These are phyloP conservation scores for Caenorhabditis becei DNA, from an alignment of 2,888 invertebrate species.

Conservation along the genomic window DNA sequence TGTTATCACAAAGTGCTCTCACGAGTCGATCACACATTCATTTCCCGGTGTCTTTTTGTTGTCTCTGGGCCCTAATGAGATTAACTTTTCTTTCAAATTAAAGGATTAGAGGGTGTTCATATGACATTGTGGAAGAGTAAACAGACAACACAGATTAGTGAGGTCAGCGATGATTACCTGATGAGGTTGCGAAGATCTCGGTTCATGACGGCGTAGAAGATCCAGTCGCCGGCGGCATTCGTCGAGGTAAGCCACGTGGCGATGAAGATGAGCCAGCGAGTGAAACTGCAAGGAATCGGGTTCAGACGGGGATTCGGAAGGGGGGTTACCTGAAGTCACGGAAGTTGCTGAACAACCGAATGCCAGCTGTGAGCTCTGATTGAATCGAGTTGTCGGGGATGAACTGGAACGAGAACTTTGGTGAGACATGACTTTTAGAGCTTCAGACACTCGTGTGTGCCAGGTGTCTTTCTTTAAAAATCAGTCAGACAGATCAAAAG, in stretches of 20 bases:
- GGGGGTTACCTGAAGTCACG: constrained; percentile 65
- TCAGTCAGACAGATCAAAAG: constrained; percentile 32
- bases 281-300: constrained; percentile 48
- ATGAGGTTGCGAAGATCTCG: constrained; percentile 79
- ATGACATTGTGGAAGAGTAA: constrained; percentile 32
- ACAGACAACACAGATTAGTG: constrained; percentile 41
- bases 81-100: constrained; percentile 41
- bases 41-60: constrained; percentile 39
- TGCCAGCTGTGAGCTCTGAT: constrained; percentile 66
- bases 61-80: constrained; percentile 29
- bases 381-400: constrained; percentile 64
- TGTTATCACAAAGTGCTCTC: constrained; percentile 31
- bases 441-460: background rate
- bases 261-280: constrained; percentile 74
- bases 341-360: constrained; percentile 70
- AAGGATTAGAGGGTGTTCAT: constrained; percentile 48
- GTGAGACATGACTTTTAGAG: constrained; percentile 9
- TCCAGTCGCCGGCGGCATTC: constrained; percentile 80
- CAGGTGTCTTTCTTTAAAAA: constrained; percentile 29
- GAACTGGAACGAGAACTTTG: constrained; percentile 47
- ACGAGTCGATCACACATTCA: constrained; percentile 21
- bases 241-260: constrained; percentile 78
- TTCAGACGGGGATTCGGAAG: background rate
- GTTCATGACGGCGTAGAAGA: constrained; percentile 80
- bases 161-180: constrained; percentile 65